A percentile compares a stretch with the other conserved stretches of the same genome.
These are phyloP conservation scores for Phrynocephalus forsythii DNA, from an alignment of 2,797 vertebrate genomes.

Conservation along the genomic window DNA sequence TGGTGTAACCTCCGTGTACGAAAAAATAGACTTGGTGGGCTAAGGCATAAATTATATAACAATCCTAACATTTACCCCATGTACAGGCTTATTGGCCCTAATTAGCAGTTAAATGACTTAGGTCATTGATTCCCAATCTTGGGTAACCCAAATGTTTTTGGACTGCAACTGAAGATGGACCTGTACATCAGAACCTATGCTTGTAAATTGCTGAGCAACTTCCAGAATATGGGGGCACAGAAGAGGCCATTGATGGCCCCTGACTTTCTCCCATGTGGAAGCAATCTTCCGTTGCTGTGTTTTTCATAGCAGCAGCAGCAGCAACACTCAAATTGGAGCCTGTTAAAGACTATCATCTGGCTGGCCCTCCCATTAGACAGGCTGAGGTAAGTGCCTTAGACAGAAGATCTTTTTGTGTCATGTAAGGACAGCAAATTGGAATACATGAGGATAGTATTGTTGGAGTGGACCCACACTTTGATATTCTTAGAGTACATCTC, in stretches of 20 bases:
- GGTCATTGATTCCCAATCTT: background rate
- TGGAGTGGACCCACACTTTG: too few species aligned
- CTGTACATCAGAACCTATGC: background rate
- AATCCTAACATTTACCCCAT: background rate
- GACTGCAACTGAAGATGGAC: too few species aligned
- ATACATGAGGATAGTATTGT: too few species aligned
- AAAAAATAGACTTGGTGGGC: background rate
- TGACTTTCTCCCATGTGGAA: background rate
- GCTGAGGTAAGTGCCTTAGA: too few species aligned
- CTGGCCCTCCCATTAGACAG: too few species aligned
- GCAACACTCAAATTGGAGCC: background rate
- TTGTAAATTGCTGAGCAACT: background rate
- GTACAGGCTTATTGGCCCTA: background rate
- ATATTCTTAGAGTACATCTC: too few species aligned
- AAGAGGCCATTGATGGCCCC: background rate
- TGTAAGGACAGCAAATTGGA: too few species aligned
- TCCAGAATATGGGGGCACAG: background rate
- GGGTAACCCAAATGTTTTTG: too few species aligned
- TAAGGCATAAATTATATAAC: background rate
- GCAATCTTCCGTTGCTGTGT: background rate
- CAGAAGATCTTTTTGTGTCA: too few species aligned
- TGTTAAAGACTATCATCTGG: too few species aligned
- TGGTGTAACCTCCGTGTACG: background rate
- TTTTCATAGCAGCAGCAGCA: background rate
- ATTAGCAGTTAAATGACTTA: background rate